Conservation (phyloP, 1,140 invertebrate genomes). For the Bacillus rossius region DNA sequence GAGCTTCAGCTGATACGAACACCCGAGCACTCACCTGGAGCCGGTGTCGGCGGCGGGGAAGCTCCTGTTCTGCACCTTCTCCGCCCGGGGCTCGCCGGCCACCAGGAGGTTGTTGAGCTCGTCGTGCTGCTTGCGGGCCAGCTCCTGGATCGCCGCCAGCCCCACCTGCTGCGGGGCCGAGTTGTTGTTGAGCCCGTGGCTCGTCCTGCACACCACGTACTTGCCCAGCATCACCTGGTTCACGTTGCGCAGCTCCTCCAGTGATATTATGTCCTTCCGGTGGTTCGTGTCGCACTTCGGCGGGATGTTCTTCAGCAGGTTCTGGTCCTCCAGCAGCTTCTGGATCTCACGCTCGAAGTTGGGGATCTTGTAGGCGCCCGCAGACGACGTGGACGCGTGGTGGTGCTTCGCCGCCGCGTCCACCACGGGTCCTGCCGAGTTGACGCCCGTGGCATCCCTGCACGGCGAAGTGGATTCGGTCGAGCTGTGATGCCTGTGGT, state of each 20-base stretch:
- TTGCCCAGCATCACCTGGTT: conserved; percentile 23
- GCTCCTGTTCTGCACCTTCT: neutral
- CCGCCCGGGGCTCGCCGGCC: neutral
- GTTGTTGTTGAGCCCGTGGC: conserved; percentile 46
- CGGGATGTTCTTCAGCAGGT: conserved; percentile 52
- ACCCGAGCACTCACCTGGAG: no score
- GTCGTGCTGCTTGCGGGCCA: conserved; percentile 40
- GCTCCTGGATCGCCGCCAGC: conserved; percentile 54
- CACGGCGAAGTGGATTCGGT: neutral
- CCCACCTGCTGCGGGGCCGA: conserved; percentile 48
- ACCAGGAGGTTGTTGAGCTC: conserved; percentile 18
- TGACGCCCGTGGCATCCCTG: neutral
- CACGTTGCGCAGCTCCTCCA: conserved; percentile 34
- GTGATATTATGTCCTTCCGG: conserved; percentile 40
- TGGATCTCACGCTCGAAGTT: conserved; percentile 65
- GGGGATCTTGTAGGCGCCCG: conserved; percentile 36
- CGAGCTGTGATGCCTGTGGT: neutral
- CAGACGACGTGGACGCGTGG: neutral
- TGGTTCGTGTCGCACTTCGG: conserved; percentile 50
- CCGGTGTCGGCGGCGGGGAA: no score
- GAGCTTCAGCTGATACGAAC: no score
- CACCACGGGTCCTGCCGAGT: neutral
- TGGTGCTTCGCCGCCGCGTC: conserved; percentile 6
- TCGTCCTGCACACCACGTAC: conserved; percentile 14
- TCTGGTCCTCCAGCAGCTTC: conserved; percentile 64